phyloP scores from a whole-genome alignment of 1,140 invertebrate genomes.

The Atta texana region DNA sequence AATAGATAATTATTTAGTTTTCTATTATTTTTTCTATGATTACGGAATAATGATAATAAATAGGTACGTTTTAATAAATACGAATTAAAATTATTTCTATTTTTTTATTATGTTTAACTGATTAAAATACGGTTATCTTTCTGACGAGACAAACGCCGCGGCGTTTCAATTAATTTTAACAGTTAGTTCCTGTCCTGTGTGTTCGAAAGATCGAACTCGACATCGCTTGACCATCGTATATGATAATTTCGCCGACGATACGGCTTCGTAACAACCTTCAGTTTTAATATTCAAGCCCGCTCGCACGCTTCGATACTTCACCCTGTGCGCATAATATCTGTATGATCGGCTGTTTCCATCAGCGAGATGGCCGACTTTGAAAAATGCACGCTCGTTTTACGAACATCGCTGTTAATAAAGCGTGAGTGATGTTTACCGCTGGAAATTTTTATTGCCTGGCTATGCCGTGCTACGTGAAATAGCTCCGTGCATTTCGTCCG shows the following conservation, averaged over 20 bases:
- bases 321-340: conserved; percentile 27
- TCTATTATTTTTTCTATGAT: neutral
- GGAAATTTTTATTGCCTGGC: conserved; percentile 43
- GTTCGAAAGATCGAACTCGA: conserved; percentile 15
- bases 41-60: too few species aligned
- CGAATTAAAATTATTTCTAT: neutral
- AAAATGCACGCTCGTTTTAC: conserved; percentile 50
- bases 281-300: conserved; percentile 55
- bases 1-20: neutral
- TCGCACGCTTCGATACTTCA: conserved; percentile 4
- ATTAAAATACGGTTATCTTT: neutral
- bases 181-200: neutral
- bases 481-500: conserved; percentile 18
- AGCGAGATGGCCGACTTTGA: conserved; percentile 39
- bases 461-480: conserved; percentile 22
- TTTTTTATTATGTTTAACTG: neutral
- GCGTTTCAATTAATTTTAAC: conserved; percentile 38
- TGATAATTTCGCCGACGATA: conserved; percentile 52
- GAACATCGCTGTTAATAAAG: conserved; percentile 55
- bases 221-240: conserved; percentile 43
- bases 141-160: neutral
- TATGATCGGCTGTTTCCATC: conserved; percentile 42
- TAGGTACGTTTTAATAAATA: neutral
- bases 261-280: neutral
- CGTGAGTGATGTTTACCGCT: conserved; percentile 51